Percentiles rank a stretch among this genome's conserved stretches.
Conservation (phyloP, 2,797 vertebrate species). For the Passerculus sandwichensis region DNA sequence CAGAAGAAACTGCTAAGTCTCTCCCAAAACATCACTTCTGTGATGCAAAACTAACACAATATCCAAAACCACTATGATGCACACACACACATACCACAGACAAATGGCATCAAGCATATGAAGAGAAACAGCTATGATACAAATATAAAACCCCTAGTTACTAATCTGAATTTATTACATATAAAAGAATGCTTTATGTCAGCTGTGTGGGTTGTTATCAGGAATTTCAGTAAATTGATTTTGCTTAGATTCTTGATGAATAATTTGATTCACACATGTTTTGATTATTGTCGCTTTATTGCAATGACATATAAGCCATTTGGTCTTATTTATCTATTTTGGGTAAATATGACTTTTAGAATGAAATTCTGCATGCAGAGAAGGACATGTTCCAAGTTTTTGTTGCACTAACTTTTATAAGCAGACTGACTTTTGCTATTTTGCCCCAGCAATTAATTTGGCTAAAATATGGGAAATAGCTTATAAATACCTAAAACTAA, state of each 20-base stretch:
- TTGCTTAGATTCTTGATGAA: neutral
- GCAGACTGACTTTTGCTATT: neutral
- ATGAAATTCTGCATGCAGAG: neutral
- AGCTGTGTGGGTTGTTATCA: neutral
- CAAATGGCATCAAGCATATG: neutral
- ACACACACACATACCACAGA: too few relatives aligned
- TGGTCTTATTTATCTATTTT: neutral
- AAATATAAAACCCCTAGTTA: neutral
- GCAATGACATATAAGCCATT: neutral
- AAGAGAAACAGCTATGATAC: neutral
- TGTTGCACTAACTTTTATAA: neutral
- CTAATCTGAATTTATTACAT: neutral
- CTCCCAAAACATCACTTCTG: neutral
- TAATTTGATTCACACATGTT: neutral
- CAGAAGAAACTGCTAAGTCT: neutral
- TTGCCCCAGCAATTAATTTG: neutral
- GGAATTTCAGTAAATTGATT: neutral
- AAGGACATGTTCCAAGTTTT: neutral
- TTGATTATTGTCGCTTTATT: neutral
- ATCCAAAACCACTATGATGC: neutral
- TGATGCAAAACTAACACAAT: neutral
- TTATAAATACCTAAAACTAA: neutral
- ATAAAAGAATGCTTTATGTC: neutral
- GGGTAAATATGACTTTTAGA: neutral
- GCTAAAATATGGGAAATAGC: neutral